Conservation (phyloP, 1,140 invertebrate genomes). For the Drosophila varians region DNA sequence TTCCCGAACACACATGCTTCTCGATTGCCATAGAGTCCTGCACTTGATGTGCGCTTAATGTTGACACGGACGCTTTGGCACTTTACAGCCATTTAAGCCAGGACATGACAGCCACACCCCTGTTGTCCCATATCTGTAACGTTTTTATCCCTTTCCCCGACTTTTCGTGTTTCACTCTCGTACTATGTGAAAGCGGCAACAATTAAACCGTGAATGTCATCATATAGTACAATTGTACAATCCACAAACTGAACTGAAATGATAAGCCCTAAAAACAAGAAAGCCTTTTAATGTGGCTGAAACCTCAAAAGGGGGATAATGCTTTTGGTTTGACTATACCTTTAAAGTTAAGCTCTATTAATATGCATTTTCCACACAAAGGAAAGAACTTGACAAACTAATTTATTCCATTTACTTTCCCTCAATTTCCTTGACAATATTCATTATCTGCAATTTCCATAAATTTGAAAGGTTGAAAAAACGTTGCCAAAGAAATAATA, state of each 20-base stretch:
- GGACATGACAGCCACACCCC: conserved; percentile 37
- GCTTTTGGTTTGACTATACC: neutral
- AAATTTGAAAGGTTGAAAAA: neutral
- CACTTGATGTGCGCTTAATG: conserved; percentile 72
- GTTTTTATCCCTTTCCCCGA: neutral
- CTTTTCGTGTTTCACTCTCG: conserved; percentile 15
- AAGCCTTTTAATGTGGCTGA: conserved; percentile 15
- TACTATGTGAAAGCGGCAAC: conserved; percentile 37
- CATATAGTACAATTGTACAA: neutral
- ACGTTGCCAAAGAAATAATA: neutral
- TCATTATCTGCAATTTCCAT: neutral
- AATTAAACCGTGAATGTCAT: conserved; percentile 44
- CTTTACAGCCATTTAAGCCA: conserved; percentile 52
- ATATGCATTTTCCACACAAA: neutral
- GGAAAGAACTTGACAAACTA: neutral
- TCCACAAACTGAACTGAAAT: neutral
- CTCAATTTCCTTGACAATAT: conserved; percentile 7
- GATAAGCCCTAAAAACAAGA: conserved; percentile 8
- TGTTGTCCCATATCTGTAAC: conserved; percentile 28
- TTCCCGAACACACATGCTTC: conserved; percentile 15
- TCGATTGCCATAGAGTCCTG: conserved; percentile 33
- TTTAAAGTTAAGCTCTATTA: neutral
- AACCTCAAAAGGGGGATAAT: conserved; percentile 1
- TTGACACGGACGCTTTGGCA: conserved; percentile 61
- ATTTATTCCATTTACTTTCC: conserved; percentile 8